Percentiles rank a stretch among this genome's conserved stretches.
phyloP scores from a whole-genome alignment of 2,797 vertebrate genomes.

The Phylloscopus collybita region DNA sequence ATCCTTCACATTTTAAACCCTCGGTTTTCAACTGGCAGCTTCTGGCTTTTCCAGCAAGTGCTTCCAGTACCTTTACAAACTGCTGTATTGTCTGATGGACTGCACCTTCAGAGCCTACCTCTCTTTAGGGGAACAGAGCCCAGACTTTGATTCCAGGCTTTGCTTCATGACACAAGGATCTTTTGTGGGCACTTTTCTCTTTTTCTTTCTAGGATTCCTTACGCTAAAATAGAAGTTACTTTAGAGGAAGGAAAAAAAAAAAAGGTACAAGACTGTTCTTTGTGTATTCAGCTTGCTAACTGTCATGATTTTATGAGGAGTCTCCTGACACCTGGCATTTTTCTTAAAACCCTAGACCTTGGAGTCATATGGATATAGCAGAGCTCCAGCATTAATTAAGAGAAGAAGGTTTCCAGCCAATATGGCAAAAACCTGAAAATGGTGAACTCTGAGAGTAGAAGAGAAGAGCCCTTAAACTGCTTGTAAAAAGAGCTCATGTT shows the following conservation, averaged over 20 bases:
- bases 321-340: slow-evolving; percentile 23
- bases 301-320: slow-evolving; percentile 56
- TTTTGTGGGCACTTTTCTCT: slow-evolving; percentile 34
- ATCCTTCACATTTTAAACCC: slow-evolving; percentile 21
- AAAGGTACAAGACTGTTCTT: slow-evolving; percentile 26
- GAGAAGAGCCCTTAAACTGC: neutral
- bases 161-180: slow-evolving; percentile 32
- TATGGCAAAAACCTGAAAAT: neutral
- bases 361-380: neutral
- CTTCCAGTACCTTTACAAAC: slow-evolving; percentile 26
- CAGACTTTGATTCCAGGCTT: slow-evolving; percentile 18
- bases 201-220: slow-evolving; percentile 49
- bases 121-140: neutral
- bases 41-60: neutral
- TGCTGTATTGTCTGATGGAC: neutral
- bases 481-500: neutral
- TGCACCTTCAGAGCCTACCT: neutral
- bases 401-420: slow-evolving; percentile 15
- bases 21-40: neutral
- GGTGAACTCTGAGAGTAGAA: neutral
- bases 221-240: slow-evolving; percentile 12
- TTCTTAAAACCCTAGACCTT: slow-evolving; percentile 43
- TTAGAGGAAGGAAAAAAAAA: neutral
- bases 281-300: slow-evolving; percentile 38
- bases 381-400: slow-evolving; percentile 9